phyloP scores from a whole-genome alignment of 2,113 vertebrate genomes.

The Sphaerodactylus townsendi region DNA sequence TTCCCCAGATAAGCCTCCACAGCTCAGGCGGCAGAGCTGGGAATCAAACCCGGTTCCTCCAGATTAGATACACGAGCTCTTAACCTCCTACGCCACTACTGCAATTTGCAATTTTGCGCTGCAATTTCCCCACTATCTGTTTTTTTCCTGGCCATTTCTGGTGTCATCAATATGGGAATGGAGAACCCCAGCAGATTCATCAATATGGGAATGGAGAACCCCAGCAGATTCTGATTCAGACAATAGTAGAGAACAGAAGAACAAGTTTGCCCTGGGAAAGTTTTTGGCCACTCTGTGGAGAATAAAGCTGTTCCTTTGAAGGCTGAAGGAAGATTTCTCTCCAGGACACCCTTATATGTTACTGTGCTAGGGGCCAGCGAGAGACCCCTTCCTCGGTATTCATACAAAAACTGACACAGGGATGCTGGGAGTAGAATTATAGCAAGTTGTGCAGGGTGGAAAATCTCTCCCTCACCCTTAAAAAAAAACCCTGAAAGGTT shows the following conservation, averaged over 20 bases:
- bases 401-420: background rate
- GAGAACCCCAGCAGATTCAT: background rate
- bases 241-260: background rate
- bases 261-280: background rate
- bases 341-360: conserved; percentile 23
- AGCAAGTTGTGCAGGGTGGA: no score
- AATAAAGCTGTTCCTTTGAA: conserved; percentile 2
- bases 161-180: background rate
- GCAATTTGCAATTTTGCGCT: background rate
- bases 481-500: background rate
- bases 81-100: no score
- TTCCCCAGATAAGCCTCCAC: no score
- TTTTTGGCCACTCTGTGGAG: background rate
- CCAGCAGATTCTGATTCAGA: background rate
- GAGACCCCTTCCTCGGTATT: background rate
- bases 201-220: background rate
- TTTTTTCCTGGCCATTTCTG: background rate
- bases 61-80: no score
- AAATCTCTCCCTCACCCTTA: no score
- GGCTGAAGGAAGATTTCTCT: background rate
- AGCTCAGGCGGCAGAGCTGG: no score
- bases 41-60: no score
- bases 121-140: background rate
- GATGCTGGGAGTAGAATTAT: background rate
- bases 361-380: conserved; percentile 31